Conservation (phyloP, 2,888 invertebrate species). For the Pachymerium ferrugineum region DNA sequence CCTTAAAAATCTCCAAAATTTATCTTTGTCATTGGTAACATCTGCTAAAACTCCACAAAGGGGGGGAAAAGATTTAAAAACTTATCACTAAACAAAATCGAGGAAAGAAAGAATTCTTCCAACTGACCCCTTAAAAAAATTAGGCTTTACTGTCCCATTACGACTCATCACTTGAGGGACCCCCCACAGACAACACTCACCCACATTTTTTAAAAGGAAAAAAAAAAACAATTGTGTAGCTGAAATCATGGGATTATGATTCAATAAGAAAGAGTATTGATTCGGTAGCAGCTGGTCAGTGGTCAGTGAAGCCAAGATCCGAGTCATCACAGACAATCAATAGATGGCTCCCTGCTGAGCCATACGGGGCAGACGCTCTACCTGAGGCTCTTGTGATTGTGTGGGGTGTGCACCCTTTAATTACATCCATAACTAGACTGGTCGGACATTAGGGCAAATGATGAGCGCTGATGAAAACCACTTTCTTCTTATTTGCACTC, state of each 20-base stretch:
- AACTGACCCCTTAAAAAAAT: too few relatives aligned
- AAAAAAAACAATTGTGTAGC: neutral
- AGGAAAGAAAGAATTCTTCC: neutral
- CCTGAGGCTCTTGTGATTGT: too few relatives aligned
- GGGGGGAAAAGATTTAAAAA: neutral
- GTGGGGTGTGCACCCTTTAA: neutral
- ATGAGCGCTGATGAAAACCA: neutral
- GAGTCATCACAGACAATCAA: slow-evolving; percentile 17
- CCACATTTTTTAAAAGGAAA: neutral
- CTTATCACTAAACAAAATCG: neutral
- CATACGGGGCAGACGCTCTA: neutral
- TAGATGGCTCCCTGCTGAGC: slow-evolving; percentile 28
- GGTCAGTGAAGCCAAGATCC: neutral
- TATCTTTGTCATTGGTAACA: neutral
- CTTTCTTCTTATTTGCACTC: too few relatives aligned
- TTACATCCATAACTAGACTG: slow-evolving; percentile 16
- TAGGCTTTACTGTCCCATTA: neutral
- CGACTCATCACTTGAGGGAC: neutral
- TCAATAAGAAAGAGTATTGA: slow-evolving; percentile 21
- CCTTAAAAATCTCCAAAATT: neutral
- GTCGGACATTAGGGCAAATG: slow-evolving; percentile 14
- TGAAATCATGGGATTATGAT: slow-evolving; percentile 24
- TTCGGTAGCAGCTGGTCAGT: slow-evolving; percentile 19
- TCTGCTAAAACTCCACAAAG: neutral
- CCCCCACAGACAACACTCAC: neutral